phyloP scores from a whole-genome alignment of 2,888 invertebrate genomes.

The Cerceris ruficornis region DNA sequence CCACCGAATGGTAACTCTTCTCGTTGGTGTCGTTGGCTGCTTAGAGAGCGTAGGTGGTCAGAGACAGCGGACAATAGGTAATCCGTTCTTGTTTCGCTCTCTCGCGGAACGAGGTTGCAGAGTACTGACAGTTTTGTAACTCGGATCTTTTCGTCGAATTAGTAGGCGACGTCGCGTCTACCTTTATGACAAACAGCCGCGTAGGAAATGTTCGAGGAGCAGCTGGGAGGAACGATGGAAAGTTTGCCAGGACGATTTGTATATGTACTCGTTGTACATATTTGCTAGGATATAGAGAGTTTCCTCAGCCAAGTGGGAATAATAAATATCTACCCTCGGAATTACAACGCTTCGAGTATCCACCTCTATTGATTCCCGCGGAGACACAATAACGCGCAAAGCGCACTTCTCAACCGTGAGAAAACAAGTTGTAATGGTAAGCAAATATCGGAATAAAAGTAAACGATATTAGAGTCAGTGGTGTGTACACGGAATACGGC shows the following conservation, averaged over 20 bases:
- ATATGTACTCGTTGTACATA: too few species aligned
- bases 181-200: background rate
- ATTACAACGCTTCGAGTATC: too few species aligned
- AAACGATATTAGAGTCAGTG: too few species aligned
- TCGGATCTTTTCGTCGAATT: constrained; percentile 41
- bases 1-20: constrained; percentile 53
- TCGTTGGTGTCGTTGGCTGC: constrained; percentile 34
- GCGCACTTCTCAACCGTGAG: too few species aligned
- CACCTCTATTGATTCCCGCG: too few species aligned
- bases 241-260: background rate
- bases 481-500: background rate
- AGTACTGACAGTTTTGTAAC: constrained; percentile 34
- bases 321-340: too few species aligned
- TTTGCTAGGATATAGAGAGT: too few species aligned
- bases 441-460: too few species aligned
- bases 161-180: constrained; percentile 28
- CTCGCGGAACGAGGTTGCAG: constrained; percentile 35
- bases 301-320: too few species aligned
- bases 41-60: constrained; percentile 59
- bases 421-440: too few species aligned
- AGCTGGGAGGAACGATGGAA: background rate
- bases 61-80: constrained; percentile 62
- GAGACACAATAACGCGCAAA: too few species aligned
- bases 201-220: background rate
- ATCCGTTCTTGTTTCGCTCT: constrained; percentile 60